phyloP scores from a whole-genome alignment of 2,888 invertebrate genomes.

The Rhagonycha fulva region DNA sequence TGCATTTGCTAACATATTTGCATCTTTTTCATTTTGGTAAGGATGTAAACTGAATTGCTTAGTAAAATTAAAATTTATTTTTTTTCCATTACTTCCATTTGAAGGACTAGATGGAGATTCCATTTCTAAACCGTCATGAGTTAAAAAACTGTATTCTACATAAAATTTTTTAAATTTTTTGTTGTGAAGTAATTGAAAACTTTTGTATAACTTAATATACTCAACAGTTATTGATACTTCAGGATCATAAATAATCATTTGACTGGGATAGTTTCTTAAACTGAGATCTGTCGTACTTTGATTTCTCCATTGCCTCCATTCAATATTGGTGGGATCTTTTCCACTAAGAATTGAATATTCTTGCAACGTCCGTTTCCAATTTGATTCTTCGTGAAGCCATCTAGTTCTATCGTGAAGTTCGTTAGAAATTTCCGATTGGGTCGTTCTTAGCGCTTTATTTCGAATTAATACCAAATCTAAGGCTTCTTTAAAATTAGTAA shows the following conservation, averaged over 20 bases:
- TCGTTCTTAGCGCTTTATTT: slow-evolving; percentile 40
- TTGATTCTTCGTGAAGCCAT: slow-evolving; percentile 42
- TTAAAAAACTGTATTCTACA: slow-evolving; percentile 40
- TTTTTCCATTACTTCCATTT: slow-evolving; percentile 21
- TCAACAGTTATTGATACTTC: slow-evolving; percentile 32
- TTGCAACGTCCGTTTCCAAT: slow-evolving; percentile 42
- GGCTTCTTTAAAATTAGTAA: slow-evolving; percentile 37
- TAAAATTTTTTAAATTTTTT: slow-evolving; percentile 37
- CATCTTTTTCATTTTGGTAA: slow-evolving; percentile 26
- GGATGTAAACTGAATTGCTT: slow-evolving; percentile 35
- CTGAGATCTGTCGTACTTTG: slow-evolving; percentile 34
- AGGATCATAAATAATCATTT: slow-evolving; percentile 10
- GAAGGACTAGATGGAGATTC: slow-evolving; percentile 37
- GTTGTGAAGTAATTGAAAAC: slow-evolving; percentile 13
- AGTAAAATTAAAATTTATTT: slow-evolving; percentile 35
- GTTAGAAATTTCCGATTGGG: slow-evolving; percentile 39
- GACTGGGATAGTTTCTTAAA: slow-evolving; percentile 21
- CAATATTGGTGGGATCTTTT: slow-evolving; percentile 35
- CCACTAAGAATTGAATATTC: slow-evolving; percentile 40
- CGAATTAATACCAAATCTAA: slow-evolving; percentile 39
- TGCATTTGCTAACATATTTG: slow-evolving; percentile 32
- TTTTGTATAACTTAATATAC: slow-evolving; percentile 21
- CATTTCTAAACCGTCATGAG: slow-evolving; percentile 35
- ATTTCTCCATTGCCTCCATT: slow-evolving; percentile 44
- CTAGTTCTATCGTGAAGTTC: slow-evolving; percentile 37